Percentiles rank a stretch among this genome's conserved stretches.
Conservation (phyloP, 2,888 invertebrate genomes). For the Tribolium freemani region DNA sequence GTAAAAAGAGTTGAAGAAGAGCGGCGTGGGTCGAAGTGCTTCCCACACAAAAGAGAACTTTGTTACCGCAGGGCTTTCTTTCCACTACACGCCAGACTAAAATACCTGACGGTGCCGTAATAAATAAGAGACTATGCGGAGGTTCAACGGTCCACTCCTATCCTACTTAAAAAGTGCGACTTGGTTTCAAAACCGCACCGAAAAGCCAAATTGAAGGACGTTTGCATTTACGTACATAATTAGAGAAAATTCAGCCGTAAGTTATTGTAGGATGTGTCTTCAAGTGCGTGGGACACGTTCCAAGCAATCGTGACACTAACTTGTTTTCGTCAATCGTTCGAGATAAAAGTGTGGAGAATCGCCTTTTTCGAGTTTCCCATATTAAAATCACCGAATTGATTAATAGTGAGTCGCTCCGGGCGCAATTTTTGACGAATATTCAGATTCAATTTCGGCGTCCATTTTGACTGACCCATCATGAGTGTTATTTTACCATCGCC, state of each 20-base stretch:
- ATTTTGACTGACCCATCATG: conserved; percentile 19
- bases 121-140: conserved; percentile 37
- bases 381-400: too few relatives aligned
- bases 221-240: conserved; percentile 42
- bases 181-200: not conserved
- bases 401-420: too few relatives aligned
- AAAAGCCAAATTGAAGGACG: conserved; percentile 28
- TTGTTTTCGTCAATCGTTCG: conserved; percentile 18
- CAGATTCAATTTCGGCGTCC: not conserved
- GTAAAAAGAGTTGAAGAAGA: conserved; percentile 12
- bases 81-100: conserved; percentile 31
- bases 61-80: conserved; percentile 32
- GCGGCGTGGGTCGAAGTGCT: conserved; percentile 32
- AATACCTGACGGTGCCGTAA: conserved; percentile 41
- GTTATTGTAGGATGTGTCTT: conserved; percentile 36
- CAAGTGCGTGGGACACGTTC: conserved; percentile 31
- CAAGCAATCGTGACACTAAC: conserved; percentile 6
- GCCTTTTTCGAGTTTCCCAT: not conserved
- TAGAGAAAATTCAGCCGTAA: conserved; percentile 38
- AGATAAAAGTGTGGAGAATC: conserved; percentile 3
- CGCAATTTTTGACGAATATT: too few relatives aligned
- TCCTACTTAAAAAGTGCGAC: conserved; percentile 10
- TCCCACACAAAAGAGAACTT: conserved; percentile 41
- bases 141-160: conserved; percentile 27
- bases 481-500: conserved; percentile 49